Evolutionary conservation across 2,113 vertebrate species (phyloP), one percentile per base, ranked within the genome.

Genomic region (Oxyruncus cristatus): DNA sequence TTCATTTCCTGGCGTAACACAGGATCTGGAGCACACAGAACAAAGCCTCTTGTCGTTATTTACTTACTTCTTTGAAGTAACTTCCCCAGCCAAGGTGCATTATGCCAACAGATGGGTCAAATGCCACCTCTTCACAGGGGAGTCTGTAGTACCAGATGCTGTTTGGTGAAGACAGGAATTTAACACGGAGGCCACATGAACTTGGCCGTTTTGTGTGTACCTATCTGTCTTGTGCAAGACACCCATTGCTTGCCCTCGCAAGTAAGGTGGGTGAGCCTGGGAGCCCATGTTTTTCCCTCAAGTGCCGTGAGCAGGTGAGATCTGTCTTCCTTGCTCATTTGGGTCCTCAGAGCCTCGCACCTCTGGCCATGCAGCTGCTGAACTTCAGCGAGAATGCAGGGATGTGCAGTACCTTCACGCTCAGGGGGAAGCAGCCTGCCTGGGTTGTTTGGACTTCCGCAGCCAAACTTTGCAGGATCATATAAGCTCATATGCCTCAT

Each of bases 401-500:
- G 26, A 7, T 2, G 0, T 1, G 6, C 0, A 3, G 41, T 5
- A 7, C 44, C 32, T 24, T 58, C 44, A 28, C 42, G 8, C 14
- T 0, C 35, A 1, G n/a, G 3, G 46, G 41, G 15, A 23, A 79
- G 71, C 19, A 28, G 35, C 30, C 3, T 1, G 37, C 11, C 35
- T 3, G 47, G 14, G 39, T 20, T 65, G 5, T 24, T 68, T 2
- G 44, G 28, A 10, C 5, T 32, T 35, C 26, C 8, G 39, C 0
- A 23, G 75, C 35, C 72, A 37, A 37, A 58, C 50, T 3, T 0
- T 20, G 47, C 17, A 8, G 17, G n/a, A n/a, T n/a, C 14, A 39
- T 21, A 22, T 46, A 72, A 74, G 21, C 52, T 49, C 52, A 6
- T 0, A 35, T 55, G 19, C 32, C 16, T 15, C 6, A 1, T 9